These are phyloP conservation scores for Pycnonotus jocosus DNA, from an alignment of 2,113 vertebrate genomes.

Conservation along the genomic window DNA sequence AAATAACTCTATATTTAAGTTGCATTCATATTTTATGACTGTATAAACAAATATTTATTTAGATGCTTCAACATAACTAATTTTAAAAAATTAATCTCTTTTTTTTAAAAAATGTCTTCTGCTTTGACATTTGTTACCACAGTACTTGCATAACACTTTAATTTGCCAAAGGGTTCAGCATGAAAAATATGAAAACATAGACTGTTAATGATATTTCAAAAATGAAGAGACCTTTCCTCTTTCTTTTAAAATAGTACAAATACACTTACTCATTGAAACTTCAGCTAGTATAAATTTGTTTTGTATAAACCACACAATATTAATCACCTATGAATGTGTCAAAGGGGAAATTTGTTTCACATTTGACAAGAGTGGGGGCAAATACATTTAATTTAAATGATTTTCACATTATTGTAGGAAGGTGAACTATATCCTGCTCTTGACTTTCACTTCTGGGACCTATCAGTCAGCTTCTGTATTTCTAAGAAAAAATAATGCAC, in stretches of 20 bases:
- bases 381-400: neutral
- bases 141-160: neutral
- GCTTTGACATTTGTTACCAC: neutral
- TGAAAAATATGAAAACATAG: neutral
- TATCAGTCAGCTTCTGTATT: neutral
- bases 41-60: neutral
- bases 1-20: neutral
- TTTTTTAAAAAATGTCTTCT: neutral
- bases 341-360: neutral
- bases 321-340: neutral
- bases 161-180: neutral
- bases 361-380: neutral
- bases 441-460: neutral
- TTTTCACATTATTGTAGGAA: neutral
- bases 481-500: neutral
- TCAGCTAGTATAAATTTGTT: neutral
- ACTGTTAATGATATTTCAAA: neutral
- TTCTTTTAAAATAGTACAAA: neutral
- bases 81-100: neutral
- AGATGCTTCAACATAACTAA: neutral
- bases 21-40: neutral
- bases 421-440: neutral
- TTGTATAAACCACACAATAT: neutral
- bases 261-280: neutral
- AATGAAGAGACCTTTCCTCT: rapidly evolving